Conservation (phyloP, 2,113 vertebrate genomes). For the Tretioscincus oriximinensis region DNA sequence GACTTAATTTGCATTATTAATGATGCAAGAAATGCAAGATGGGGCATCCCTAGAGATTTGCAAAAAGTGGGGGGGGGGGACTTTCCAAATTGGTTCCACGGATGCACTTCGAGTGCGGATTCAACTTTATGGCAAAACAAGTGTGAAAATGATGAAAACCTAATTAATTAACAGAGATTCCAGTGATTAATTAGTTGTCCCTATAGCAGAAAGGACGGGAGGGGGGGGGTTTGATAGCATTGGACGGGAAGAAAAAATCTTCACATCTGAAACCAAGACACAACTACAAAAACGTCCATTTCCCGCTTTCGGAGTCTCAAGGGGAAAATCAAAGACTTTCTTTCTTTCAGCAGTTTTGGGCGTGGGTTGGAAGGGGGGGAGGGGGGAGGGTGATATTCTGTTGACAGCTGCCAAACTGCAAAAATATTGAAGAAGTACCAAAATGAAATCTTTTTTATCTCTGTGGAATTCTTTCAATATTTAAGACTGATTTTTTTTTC, state of each 20-base stretch:
- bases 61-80: constrained; percentile 54
- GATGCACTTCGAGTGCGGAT: not conserved
- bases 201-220: constrained; percentile 48
- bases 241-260: not conserved
- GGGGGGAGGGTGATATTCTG: constrained; percentile 73
- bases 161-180: constrained; percentile 71
- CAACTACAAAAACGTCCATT: constrained; percentile 74
- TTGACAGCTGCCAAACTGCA: constrained; percentile 75
- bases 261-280: constrained; percentile 66
- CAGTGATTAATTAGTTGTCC: constrained; percentile 67
- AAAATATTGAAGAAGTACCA: constrained; percentile 59
- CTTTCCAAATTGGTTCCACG: constrained; percentile 50
- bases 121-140: constrained; percentile 52
- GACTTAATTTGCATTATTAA: constrained; percentile 74
- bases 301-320: constrained; percentile 68
- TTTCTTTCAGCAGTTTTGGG: constrained; percentile 73
- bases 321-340: constrained; percentile 71
- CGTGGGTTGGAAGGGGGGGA: no score
- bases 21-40: constrained; percentile 61
- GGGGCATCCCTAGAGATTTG: constrained; percentile 49
- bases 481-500: constrained; percentile 42
- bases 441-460: constrained; percentile 62
- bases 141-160: constrained; percentile 66
- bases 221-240: not conserved
- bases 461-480: constrained; percentile 51